phyloP scores from a whole-genome alignment of 2,888 invertebrate species.

The Drosophila conformis region DNA sequence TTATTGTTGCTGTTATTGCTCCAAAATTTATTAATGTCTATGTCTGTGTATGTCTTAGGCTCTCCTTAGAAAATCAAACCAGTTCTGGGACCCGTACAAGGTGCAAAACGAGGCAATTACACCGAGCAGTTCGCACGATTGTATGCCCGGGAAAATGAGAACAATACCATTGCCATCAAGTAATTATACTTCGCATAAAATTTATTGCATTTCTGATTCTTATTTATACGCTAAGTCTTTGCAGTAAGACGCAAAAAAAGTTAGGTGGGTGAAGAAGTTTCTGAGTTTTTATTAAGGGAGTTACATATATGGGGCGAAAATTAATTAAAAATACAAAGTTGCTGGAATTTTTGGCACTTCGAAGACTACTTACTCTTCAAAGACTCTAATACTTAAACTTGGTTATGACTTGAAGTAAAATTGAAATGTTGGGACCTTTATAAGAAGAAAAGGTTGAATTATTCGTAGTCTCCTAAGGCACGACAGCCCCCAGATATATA shows the following conservation, averaged over 20 bases:
- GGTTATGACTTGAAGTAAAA: neutral
- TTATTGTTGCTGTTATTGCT: constrained; percentile 56
- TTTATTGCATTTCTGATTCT: constrained; percentile 80
- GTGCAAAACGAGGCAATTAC: constrained; percentile 64
- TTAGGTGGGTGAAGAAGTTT: constrained; percentile 12
- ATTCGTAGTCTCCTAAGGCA: neutral
- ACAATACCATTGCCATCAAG: constrained; percentile 72
- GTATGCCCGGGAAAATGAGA: constrained; percentile 20
- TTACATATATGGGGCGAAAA: constrained; percentile 40
- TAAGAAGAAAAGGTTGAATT: neutral
- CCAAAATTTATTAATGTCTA: constrained; percentile 67
- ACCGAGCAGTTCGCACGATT: constrained; percentile 24
- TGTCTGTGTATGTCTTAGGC: constrained; percentile 47
- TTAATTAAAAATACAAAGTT: constrained; percentile 71
- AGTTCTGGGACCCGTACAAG: constrained; percentile 36
- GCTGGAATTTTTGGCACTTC: neutral
- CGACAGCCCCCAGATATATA: neutral
- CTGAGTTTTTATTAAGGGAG: constrained; percentile 12
- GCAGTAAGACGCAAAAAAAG: constrained; percentile 12
- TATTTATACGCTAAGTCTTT: constrained; percentile 75
- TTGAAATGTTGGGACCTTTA: neutral
- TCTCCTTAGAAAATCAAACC: constrained; percentile 31
- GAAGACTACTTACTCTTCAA: neutral
- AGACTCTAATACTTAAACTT: neutral
- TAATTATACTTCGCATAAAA: constrained; percentile 81